Evolutionary conservation across 2,888 invertebrate genomes (phyloP).

Genomic region (Apotomis betuletana): DNA sequence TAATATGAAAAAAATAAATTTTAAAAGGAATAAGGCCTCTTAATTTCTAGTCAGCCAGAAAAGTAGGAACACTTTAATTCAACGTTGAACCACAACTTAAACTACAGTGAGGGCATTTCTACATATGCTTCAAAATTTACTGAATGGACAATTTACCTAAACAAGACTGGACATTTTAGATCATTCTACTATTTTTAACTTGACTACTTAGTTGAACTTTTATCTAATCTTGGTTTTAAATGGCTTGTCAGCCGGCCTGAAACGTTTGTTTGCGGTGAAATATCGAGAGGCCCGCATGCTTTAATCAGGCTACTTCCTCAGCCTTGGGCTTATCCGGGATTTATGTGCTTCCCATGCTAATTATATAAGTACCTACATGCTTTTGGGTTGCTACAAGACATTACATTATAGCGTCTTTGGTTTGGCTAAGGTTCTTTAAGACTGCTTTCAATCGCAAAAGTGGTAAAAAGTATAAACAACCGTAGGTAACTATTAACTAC

Average conservation of each 20-base stretch:
- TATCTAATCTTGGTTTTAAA: conserved; percentile 34
- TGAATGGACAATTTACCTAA: no score
- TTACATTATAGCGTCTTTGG: background rate
- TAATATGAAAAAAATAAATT: no score
- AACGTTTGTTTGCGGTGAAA: conserved; percentile 39
- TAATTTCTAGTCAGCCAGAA: no score
- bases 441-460: no score
- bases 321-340: conserved; percentile 64
- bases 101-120: no score
- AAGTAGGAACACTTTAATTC: no score
- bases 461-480: no score
- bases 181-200: conserved; percentile 6
- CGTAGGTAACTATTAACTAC: no score
- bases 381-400: conserved; percentile 4
- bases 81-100: no score
- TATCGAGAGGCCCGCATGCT: conserved; percentile 68
- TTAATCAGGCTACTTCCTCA: conserved; percentile 58
- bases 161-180: background rate
- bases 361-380: conserved; percentile 51
- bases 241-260: conserved; percentile 19
- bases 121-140: no score
- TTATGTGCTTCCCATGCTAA: conserved; percentile 71
- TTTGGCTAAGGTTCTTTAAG: background rate
- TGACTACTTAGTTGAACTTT: conserved; percentile 7
- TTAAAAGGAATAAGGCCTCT: no score